These are phyloP conservation scores for Hylomyscus alleni DNA, from an alignment of 2,797 vertebrate species.

Conservation along the genomic window DNA sequence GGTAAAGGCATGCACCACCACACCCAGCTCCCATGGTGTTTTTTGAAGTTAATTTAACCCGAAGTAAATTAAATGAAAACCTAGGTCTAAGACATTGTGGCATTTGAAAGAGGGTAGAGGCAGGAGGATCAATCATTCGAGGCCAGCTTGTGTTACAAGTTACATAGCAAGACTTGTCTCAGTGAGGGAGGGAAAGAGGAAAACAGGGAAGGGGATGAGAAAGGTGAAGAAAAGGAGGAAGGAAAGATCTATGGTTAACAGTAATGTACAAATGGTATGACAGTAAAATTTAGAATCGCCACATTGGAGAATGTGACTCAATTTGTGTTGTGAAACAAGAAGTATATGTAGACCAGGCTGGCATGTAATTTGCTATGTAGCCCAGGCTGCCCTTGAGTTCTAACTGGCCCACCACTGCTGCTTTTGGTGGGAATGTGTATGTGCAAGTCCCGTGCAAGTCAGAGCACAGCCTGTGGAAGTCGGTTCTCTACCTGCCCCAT, in stretches of 20 bases:
- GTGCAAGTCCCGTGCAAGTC: neutral
- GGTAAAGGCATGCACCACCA: neutral
- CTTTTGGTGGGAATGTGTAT: neutral
- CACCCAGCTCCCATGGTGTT: no score
- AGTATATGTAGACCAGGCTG: neutral
- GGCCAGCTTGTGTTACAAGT: neutral
- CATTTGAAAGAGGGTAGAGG: neutral
- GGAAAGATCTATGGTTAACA: neutral
- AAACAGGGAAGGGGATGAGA: rapidly evolving
- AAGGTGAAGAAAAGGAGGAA: neutral
- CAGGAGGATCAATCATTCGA: neutral
- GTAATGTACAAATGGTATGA: neutral
- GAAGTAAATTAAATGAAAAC: slow-evolving; percentile 53
- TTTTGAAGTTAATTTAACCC: neutral
- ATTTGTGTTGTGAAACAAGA: neutral
- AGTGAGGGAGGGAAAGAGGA: neutral
- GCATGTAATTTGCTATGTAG: neutral
- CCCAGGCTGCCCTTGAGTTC: neutral
- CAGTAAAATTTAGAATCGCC: slow-evolving; percentile 13
- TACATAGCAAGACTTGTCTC: neutral
- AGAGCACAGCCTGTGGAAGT: neutral
- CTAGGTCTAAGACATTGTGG: neutral
- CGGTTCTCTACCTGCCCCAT: neutral
- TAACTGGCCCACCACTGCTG: neutral
- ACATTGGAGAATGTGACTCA: neutral